phyloP scores from a whole-genome alignment of 2,113 vertebrate species.

The Cebus imitator region DNA sequence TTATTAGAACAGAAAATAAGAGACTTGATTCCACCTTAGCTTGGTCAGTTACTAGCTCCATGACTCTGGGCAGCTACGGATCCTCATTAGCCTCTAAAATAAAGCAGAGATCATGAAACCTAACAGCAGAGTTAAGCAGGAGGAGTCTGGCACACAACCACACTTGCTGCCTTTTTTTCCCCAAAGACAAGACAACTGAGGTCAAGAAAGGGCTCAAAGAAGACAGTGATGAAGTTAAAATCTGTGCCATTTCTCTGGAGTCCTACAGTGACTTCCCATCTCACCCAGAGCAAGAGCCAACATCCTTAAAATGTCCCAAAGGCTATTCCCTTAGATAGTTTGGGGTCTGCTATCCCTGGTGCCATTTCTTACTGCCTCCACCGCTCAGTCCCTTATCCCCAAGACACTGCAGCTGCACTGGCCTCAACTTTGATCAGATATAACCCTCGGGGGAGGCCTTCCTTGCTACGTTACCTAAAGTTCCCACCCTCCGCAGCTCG shows the following conservation, averaged over 20 bases:
- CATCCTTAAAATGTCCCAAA: background rate
- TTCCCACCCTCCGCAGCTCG: background rate
- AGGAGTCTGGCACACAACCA: background rate
- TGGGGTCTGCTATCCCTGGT: background rate
- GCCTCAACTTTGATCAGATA: background rate
- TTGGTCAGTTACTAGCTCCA: background rate
- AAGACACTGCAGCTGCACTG: background rate
- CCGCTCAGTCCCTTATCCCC: fast-evolving
- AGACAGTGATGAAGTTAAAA: background rate
- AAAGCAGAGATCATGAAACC: background rate
- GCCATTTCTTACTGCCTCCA: background rate
- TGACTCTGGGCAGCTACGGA: no score
- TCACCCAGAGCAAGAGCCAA: background rate
- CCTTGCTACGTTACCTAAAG: no score
- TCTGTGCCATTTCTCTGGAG: background rate
- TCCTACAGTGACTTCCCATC: fast-evolving
- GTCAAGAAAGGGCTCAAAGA: background rate
- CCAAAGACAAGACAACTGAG: background rate
- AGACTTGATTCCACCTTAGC: background rate
- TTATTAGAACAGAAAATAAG: background rate
- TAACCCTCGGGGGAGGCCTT: no score
- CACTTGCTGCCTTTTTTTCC: background rate
- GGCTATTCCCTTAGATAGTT: fast-evolving
- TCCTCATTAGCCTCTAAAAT: background rate
- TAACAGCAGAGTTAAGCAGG: background rate